Percentiles rank a stretch among this genome's conserved stretches.
phyloP scores from a whole-genome alignment of 2,888 invertebrate genomes.

The Atethmia centrago region DNA sequence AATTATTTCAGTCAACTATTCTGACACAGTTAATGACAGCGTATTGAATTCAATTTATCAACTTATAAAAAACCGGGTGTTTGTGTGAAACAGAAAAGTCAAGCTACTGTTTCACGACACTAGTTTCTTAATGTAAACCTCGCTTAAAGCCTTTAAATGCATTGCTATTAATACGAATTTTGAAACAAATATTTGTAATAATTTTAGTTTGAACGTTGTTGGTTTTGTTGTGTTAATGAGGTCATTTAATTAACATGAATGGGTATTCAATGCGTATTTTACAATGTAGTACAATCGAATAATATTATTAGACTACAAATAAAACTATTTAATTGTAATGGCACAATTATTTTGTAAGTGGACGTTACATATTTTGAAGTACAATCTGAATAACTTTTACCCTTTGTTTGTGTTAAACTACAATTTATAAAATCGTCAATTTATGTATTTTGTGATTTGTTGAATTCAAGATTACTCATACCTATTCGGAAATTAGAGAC shows the following conservation, averaged over 20 bases:
- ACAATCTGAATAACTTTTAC: constrained; percentile 7
- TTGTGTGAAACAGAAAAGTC: background rate
- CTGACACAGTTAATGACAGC: no score
- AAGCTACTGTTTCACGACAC: background rate
- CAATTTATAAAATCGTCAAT: constrained; percentile 11
- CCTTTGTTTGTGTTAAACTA: constrained; percentile 23
- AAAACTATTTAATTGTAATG: constrained; percentile 25
- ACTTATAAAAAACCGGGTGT: background rate
- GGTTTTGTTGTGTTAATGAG: constrained; percentile 55
- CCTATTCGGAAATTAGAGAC: background rate
- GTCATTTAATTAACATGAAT: constrained; percentile 46
- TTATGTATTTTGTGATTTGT: background rate
- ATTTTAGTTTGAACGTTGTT: constrained; percentile 16
- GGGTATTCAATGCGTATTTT: constrained; percentile 33
- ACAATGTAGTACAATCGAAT: constrained; percentile 32
- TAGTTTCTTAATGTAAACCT: background rate
- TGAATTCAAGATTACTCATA: background rate
- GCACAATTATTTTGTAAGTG: constrained; percentile 26
- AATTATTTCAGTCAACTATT: no score
- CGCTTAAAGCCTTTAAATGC: constrained; percentile 31
- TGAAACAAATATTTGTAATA: constrained; percentile 25
- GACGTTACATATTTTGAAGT: constrained; percentile 36
- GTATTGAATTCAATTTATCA: no score
- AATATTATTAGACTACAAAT: constrained; percentile 28
- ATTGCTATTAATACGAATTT: constrained; percentile 41